Evolutionary conservation across 2,113 vertebrate genomes (phyloP), one percentile per base, ranked within the genome.

Genomic region (Petroica traversi): DNA sequence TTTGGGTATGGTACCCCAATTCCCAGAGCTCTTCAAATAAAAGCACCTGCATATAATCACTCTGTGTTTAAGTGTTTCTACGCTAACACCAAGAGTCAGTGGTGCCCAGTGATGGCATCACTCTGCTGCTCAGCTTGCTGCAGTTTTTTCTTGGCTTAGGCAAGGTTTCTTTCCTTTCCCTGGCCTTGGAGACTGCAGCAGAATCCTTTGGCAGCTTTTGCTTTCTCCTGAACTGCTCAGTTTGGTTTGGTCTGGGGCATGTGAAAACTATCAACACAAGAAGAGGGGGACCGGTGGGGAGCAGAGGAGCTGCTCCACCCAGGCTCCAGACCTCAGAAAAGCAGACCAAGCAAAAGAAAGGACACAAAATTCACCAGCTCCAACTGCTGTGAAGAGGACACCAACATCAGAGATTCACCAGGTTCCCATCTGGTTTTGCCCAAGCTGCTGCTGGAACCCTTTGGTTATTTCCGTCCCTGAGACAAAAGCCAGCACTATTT

Each of bases 211-310:
- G 8, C 0, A 0, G 38, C 11, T 17, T 62, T 36, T 36, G 10
- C 13, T 26, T 72, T 36, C 20, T 17, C 67, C 38, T 34, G 54
- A 43, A 13, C 19, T 16, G 46, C 20, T 43, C 3, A 0, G 16
- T 43, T 83, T 36, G 16, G 13, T 36, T 72, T 62, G 48, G 20
- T 17, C 55, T 1, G 2, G 31, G 45, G 16, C 33, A 8, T 7
- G 10, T 51, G 29, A 40, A 16, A 34, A 5, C 11, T 25, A 8
- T 13, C 0, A 0, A 34, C 0, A 0, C 0, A 2, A 51, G 16
- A 52, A 36, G 25, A 4, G 1, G 6, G 31, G 12, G 31, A 43
- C 12, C 0, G 0, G 33, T 0, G 0, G 17, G 38, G 13, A 36
- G 26, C 26, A 0, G 0, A 45, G 33, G 33, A 62, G 17, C 26